These are phyloP conservation scores for Microctenopoma steveboyesi DNA, from an alignment of 2,797 vertebrate genomes.

Conservation along the genomic window DNA sequence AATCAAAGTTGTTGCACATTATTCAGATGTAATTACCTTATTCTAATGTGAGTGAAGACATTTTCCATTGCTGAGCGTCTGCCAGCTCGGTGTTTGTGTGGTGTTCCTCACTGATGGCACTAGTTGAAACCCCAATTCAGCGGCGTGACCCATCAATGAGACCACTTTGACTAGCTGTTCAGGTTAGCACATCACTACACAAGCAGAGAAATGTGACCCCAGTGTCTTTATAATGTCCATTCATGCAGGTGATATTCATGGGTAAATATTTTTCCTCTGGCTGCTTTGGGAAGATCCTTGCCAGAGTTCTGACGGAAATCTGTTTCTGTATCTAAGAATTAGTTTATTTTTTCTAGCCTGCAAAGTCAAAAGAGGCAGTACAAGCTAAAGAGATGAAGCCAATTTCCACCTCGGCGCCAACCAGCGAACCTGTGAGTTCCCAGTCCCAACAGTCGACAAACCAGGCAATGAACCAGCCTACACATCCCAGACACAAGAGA, in stretches of 20 bases:
- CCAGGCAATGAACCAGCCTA: constrained; percentile 41
- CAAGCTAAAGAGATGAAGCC: constrained; percentile 83
- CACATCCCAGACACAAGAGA: constrained; percentile 86
- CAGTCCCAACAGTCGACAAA: constrained; percentile 75
- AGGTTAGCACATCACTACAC: too few relatives aligned
- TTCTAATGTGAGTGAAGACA: neutral
- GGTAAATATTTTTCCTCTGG: neutral
- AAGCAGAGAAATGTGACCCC: too few relatives aligned
- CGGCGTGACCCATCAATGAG: too few relatives aligned
- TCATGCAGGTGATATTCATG: too few relatives aligned
- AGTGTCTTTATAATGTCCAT: too few relatives aligned
- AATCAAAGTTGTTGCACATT: neutral
- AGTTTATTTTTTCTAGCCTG: constrained; percentile 66
- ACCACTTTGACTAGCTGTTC: too few relatives aligned
- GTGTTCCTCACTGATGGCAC: too few relatives aligned
- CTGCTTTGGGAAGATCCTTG: neutral
- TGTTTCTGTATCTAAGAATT: neutral
- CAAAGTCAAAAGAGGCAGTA: constrained; percentile 86
- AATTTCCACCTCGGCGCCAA: constrained; percentile 38
- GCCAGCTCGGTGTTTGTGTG: too few relatives aligned
- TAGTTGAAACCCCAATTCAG: too few relatives aligned
- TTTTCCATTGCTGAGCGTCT: neutral
- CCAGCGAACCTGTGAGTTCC: constrained; percentile 63
- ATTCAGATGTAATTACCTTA: neutral
- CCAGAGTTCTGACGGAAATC: neutral